phyloP scores from a whole-genome alignment of 2,113 vertebrate genomes.

The Centrocercus urophasianus region DNA sequence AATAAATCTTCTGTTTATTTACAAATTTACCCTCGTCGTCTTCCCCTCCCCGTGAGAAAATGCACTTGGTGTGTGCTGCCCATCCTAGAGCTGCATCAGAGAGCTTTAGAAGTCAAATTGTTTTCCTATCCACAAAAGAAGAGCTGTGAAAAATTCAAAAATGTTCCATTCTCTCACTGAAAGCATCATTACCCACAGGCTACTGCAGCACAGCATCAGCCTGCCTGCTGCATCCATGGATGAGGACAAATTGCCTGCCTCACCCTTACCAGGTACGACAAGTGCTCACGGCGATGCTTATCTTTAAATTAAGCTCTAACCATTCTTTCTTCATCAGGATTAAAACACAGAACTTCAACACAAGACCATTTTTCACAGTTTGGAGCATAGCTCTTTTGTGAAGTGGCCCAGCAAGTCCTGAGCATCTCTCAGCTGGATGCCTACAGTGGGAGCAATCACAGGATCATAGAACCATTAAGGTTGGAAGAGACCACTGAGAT shows the following conservation, averaged over 20 bases:
- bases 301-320: slow-evolving; percentile 33
- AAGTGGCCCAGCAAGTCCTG: background rate
- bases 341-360: fast-evolving
- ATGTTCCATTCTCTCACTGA: slow-evolving; percentile 10
- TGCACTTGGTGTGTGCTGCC: background rate
- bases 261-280: background rate
- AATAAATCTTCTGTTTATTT: slow-evolving; percentile 70
- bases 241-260: background rate
- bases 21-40: slow-evolving; percentile 39
- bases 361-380: background rate
- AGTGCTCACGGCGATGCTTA: background rate
- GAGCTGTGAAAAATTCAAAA: slow-evolving; percentile 42
- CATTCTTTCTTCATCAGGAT: background rate
- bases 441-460: background rate
- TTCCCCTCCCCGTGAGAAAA: slow-evolving; percentile 20
- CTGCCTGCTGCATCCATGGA: background rate
- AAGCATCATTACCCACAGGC: slow-evolving; percentile 44
- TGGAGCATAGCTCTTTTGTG: background rate
- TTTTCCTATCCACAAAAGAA: slow-evolving; percentile 13
- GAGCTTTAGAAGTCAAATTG: slow-evolving; percentile 41
- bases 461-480: too few species aligned
- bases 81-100: slow-evolving; percentile 17
- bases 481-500: too few species aligned
- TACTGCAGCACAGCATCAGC: background rate
- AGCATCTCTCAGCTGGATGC: background rate